Conservation (phyloP, 2,888 invertebrate species). For the Lamellibrachia columna region DNA sequence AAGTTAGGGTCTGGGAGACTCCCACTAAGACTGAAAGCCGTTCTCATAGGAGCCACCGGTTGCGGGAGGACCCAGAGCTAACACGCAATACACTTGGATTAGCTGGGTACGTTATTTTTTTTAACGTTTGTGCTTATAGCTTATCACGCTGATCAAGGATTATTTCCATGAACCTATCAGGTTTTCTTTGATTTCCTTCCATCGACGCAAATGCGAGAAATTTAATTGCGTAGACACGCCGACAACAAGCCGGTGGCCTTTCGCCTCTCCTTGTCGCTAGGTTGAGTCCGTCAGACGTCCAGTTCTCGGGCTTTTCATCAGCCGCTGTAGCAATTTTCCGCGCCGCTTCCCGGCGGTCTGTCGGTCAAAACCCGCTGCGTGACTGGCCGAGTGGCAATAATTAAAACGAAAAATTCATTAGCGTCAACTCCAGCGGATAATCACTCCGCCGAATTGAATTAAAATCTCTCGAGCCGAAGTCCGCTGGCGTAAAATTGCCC, state of each 20-base stretch:
- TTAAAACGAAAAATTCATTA: conserved; percentile 10
- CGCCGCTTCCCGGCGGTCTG: background rate
- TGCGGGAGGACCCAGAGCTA: no score
- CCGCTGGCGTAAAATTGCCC: background rate
- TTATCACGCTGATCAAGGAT: background rate
- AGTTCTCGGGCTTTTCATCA: background rate
- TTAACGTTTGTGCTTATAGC: background rate
- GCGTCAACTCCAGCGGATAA: conserved; percentile 10
- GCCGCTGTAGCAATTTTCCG: background rate
- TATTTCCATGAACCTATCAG: background rate
- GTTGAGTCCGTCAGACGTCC: background rate
- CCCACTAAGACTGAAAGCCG: no score
- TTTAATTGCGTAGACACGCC: background rate
- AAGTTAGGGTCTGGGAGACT: no score
- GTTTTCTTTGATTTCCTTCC: background rate
- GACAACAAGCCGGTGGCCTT: background rate
- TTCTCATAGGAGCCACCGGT: no score
- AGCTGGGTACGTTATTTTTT: background rate
- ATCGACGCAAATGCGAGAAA: background rate
- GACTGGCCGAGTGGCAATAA: conserved; percentile 1
- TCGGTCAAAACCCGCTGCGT: background rate
- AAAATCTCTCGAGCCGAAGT: conserved; percentile 16
- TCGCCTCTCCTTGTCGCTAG: background rate
- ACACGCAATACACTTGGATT: no score
- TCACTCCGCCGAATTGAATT: background rate